phyloP scores from a whole-genome alignment of 1,140 invertebrate species.

The Maniola jurtina region DNA sequence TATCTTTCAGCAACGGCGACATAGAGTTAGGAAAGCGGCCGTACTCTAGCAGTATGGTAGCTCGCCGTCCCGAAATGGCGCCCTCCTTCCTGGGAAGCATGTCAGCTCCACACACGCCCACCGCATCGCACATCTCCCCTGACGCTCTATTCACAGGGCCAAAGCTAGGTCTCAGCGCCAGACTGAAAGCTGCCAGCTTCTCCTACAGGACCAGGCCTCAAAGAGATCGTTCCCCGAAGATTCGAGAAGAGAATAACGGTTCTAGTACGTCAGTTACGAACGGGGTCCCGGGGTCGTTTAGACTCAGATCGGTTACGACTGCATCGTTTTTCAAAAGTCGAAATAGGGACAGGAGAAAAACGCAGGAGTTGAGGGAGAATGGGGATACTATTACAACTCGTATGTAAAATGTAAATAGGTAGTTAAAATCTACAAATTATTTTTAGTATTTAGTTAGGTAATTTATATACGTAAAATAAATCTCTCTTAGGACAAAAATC shows the following conservation, averaged over 20 bases:
- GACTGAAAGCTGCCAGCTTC: constrained; percentile 67
- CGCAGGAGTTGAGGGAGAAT: constrained; percentile 44
- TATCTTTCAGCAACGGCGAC: constrained; percentile 34
- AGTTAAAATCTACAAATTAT: too few species aligned
- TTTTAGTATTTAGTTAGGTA: too few species aligned
- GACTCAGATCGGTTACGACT: constrained; percentile 60
- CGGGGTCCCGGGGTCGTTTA: constrained; percentile 60
- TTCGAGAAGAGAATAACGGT: constrained; percentile 44
- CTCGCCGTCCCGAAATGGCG: constrained; percentile 48
- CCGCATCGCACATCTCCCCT: constrained; percentile 32
- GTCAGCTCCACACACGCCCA: constrained; percentile 56
- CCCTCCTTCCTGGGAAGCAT: constrained; percentile 39
- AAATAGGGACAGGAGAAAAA: constrained; percentile 49
- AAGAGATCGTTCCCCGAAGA: constrained; percentile 52
- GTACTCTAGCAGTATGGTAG: constrained; percentile 58
- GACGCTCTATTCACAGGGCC: constrained; percentile 14
- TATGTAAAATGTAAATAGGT: constrained; percentile 40
- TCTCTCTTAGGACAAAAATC: too few species aligned
- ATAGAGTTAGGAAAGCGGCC: constrained; percentile 43
- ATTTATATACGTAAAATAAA: too few species aligned
- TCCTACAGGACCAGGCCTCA: constrained; percentile 54
- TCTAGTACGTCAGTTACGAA: constrained; percentile 43
- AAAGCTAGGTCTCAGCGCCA: constrained; percentile 41
- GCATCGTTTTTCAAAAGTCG: constrained; percentile 60
- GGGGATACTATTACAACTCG: constrained; percentile 52